Base-by-base conservation (phyloP, 1,140 invertebrate genomes). In the Matsumurasca onukii region DNA sequence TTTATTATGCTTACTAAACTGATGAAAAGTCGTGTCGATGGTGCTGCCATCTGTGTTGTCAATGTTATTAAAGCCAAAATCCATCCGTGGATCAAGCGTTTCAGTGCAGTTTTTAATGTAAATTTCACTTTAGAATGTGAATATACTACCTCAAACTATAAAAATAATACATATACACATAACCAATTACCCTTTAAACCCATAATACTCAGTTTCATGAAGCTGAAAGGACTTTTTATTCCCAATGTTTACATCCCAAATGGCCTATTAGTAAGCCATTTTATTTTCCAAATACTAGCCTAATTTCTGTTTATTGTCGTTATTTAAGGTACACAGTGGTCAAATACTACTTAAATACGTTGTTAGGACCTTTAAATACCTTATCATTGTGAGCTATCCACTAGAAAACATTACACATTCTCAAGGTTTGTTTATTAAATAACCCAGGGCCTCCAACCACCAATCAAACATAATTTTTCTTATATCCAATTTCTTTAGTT, bases 1-100 rank as follows among this genome's bases (percentile, higher is more conserved):
- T 65, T 39, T 65, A 9, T 24, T 65, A 13, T n/a, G 15, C 3
- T 27, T 59, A 22, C 9, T 22, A 12, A 5, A 27, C 25, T 59
- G 25, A 49, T 25, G 67, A 68, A 68, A 68, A 62, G 45, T 68
- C 67, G 62, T 68, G 63, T 68, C 67, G 67, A 24, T 68, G 45
- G 78, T 83, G 80, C 78, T 81, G 85, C 85, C 85, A 84, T 82
- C 86, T 86, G 80, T 82, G 83, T 84, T 87, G 85, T 86, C 85
- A 87, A 86, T 87, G 83, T 86, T 86, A 85, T 86, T 85, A 79
- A n/a, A 79, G 78, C 78, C 79, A 78, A 61, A 70, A 71, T 72
- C 57, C 69, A 61, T 64, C 68, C 62, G 66, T 73, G 69, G 67
- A 68, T 65, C 73, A n/a, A 71, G 71, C 55, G 61, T 72, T 73